These are phyloP conservation scores for Todus mexicanus DNA, from an alignment of 2,797 vertebrate genomes.

Conservation along the genomic window DNA sequence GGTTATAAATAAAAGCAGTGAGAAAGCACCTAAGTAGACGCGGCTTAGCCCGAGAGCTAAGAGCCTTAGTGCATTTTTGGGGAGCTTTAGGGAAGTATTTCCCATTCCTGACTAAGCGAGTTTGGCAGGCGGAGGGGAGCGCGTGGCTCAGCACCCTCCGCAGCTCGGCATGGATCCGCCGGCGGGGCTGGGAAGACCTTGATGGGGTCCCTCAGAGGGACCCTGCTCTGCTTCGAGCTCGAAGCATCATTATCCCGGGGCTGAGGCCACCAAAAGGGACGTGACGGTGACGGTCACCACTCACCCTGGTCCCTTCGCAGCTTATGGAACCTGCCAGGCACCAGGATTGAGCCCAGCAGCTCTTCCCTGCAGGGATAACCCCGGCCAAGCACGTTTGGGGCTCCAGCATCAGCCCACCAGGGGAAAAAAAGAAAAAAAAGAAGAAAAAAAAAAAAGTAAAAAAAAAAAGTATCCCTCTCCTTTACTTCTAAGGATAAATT, in stretches of 20 bases:
- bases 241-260: accelerated
- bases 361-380: accelerated
- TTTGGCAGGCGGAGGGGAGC: not conserved
- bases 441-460: not conserved
- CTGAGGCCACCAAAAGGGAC: not conserved
- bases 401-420: accelerated
- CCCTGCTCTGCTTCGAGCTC: not conserved
- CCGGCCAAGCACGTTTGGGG: accelerated
- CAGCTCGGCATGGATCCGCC: not conserved
- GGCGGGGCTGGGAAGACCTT: no score
- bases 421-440: not conserved
- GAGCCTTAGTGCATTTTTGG: constrained; percentile 50
- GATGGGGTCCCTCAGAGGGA: no score
- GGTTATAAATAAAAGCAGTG: not conserved
- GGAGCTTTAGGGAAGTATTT: constrained; percentile 19
- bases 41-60: constrained; percentile 31
- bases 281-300: accelerated
- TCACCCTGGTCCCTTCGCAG: not conserved
- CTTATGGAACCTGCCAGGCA: not conserved
- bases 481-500: not conserved
- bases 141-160: accelerated
- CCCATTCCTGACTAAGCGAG: not conserved
- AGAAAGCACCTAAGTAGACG: not conserved
- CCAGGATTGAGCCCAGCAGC: not conserved
- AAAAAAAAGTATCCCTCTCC: not conserved